phyloP scores from a whole-genome alignment of 2,888 invertebrate species.

The Mechanitis messenoides region DNA sequence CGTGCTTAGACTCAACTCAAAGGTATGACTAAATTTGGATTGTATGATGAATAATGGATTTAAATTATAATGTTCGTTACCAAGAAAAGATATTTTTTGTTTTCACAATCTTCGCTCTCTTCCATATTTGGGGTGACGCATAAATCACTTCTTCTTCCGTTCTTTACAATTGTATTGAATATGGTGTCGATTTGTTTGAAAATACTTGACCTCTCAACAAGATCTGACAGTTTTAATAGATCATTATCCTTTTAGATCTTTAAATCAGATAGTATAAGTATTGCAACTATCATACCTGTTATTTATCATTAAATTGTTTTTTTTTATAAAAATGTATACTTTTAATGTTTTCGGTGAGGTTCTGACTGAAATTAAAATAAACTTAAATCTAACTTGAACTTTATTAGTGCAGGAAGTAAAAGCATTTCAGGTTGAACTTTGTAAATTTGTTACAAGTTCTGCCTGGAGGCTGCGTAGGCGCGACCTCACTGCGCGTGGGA shows the following conservation, averaged over 20 bases:
- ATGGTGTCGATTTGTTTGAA: slow-evolving; percentile 9
- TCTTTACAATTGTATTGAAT: slow-evolving; percentile 14
- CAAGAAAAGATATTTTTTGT: slow-evolving; percentile 45
- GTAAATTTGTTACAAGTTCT: slow-evolving; percentile 22
- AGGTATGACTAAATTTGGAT: slow-evolving; percentile 51
- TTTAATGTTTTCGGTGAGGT: not conserved
- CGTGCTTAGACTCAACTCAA: slow-evolving; percentile 40
- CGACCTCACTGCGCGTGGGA: slow-evolving; percentile 63
- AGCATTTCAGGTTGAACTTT: slow-evolving; percentile 18
- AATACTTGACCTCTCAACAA: slow-evolving; percentile 8
- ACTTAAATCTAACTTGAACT: not conserved
- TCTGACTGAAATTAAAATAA: not conserved
- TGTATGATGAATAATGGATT: slow-evolving; percentile 52
- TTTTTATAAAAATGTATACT: too few species aligned
- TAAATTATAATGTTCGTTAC: slow-evolving; percentile 39
- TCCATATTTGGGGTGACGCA: slow-evolving; percentile 47
- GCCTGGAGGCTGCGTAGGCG: slow-evolving; percentile 50
- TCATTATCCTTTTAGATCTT: not conserved
- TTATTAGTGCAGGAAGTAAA: slow-evolving; percentile 22
- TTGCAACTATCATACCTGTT: not conserved
- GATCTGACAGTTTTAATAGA: slow-evolving; percentile 1
- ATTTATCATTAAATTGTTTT: too few species aligned
- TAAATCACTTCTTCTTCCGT: slow-evolving; percentile 52
- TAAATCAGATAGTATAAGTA: not conserved
- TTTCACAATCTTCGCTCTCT: slow-evolving; percentile 37